phyloP scores from a whole-genome alignment of 2,888 invertebrate genomes.

The Cloeon dipterum region DNA sequence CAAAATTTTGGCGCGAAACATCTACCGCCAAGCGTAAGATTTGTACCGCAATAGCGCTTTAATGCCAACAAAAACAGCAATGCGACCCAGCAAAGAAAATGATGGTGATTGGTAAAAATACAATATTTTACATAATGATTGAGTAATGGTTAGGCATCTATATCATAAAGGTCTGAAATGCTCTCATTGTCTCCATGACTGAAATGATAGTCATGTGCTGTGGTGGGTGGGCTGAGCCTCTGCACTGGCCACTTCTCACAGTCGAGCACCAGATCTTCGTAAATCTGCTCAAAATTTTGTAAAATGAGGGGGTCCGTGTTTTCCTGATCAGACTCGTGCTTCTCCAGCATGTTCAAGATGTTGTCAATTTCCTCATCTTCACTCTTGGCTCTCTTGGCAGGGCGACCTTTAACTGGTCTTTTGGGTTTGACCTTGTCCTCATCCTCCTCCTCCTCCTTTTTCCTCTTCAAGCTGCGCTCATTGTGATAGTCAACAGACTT shows the following conservation, averaged over 20 bases:
- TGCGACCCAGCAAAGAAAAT: too few relatives aligned
- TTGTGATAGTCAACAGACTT: neutral
- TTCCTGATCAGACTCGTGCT: neutral
- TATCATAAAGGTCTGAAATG: neutral
- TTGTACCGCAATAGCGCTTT: too few relatives aligned
- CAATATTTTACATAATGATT: too few relatives aligned
- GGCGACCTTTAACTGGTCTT: neutral
- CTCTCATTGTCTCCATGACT: neutral
- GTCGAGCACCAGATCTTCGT: neutral
- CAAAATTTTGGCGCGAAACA: too few relatives aligned
- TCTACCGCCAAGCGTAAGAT: too few relatives aligned
- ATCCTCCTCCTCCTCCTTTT: neutral
- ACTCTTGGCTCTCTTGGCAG: neutral
- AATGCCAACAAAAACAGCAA: too few relatives aligned
- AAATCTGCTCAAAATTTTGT: neutral
- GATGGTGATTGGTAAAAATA: too few relatives aligned
- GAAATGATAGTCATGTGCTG: neutral
- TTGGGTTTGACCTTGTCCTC: neutral
- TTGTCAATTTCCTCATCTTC: neutral
- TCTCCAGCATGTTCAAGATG: too few relatives aligned
- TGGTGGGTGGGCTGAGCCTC: neutral
- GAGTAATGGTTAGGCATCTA: too few relatives aligned
- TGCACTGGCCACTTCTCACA: conserved; percentile 1
- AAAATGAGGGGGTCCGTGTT: neutral
- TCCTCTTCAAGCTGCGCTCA: neutral